Base-by-base conservation (phyloP, 2,113 vertebrate genomes). In the Corythaixoides concolor region DNA sequence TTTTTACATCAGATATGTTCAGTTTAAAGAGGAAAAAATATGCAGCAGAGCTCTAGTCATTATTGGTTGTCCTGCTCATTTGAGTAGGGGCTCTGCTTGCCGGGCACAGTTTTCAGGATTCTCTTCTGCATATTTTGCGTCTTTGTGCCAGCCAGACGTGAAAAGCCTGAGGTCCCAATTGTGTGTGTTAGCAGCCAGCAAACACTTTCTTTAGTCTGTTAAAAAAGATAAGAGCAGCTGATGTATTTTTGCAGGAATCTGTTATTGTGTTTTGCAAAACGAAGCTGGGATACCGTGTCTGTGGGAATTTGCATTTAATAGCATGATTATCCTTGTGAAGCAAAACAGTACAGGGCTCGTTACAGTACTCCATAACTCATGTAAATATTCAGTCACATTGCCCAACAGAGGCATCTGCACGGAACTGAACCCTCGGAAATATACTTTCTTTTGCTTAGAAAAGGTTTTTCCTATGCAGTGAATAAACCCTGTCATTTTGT, bases 291-390 rank as follows among this genome's bases (percentile, higher is more conserved):
- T 2, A 0, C 35, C 9, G 41, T 11, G 5, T 18, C 11, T 2
- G 22, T 26, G 22, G 2, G 66, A 5, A 5, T 28, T 11, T 37
- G 37, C 2, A 0, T 64, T 79, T 88, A 4, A 27, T 41, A 19
- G 35, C 9, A 13, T 5, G 13, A 22, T 79, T 37, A 8, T 27
- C 35, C 26, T 0, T 55, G 56, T 22, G 69, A 19, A 49, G 22
- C 30, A 10, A 45, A 58, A 8, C n/a, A 8, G 10, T 11, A 24
- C 18, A 53, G 60, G 53, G 15, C 10, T 37, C 0, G 1, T 5
- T 52, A 3, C 0, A 14, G 5, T 8, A 2, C 15, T 35, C 39
- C 22, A 3, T 4, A 27, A 4, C 6, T 16, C 0, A 0, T 5
- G 30, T 2, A 15, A 30, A 4, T 3, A 15, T 1, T 28, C 6